Evolutionary conservation across 2,888 invertebrate species (phyloP).

Genomic region (Heliconius erato): DNA sequence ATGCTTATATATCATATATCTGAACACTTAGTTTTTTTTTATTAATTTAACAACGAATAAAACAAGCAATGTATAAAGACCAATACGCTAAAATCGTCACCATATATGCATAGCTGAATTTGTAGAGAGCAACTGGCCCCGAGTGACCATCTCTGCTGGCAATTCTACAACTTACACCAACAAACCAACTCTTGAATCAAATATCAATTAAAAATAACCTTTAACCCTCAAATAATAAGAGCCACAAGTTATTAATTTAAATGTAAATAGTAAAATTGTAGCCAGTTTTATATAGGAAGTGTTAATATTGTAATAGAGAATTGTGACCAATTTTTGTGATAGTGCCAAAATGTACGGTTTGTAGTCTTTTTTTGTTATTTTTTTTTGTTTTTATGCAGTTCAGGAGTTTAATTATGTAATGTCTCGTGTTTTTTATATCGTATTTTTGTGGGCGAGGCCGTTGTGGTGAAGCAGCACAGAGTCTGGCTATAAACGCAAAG

Average conservation of each 20-base stretch:
- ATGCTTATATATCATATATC: not conserved
- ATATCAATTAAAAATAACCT: constrained; percentile 9
- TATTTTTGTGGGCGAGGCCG: not conserved
- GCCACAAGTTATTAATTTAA: not conserved
- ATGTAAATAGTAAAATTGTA: constrained; percentile 3
- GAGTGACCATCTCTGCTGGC: constrained; percentile 47
- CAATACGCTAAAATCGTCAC: not conserved
- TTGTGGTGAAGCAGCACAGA: not conserved
- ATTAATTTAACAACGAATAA: not conserved
- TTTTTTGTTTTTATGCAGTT: constrained; percentile 20
- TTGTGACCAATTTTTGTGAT: constrained; percentile 34
- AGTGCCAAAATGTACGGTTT: constrained; percentile 29
- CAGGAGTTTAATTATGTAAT: not conserved
- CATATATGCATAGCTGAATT: constrained; percentile 40
- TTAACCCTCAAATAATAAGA: not conserved
- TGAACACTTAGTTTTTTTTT: not conserved
- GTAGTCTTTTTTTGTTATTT: not conserved
- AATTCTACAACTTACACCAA: constrained; percentile 33
- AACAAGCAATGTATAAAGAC: constrained; percentile 21
- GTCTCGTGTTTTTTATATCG: not conserved
- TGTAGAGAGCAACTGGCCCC: constrained; percentile 43
- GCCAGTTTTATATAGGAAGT: constrained; percentile 30
- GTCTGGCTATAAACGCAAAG: not conserved
- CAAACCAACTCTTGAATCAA: not conserved
- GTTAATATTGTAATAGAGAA: constrained; percentile 36